These are phyloP conservation scores for Nomada flava DNA, from an alignment of 2,888 invertebrate genomes.

Conservation along the genomic window DNA sequence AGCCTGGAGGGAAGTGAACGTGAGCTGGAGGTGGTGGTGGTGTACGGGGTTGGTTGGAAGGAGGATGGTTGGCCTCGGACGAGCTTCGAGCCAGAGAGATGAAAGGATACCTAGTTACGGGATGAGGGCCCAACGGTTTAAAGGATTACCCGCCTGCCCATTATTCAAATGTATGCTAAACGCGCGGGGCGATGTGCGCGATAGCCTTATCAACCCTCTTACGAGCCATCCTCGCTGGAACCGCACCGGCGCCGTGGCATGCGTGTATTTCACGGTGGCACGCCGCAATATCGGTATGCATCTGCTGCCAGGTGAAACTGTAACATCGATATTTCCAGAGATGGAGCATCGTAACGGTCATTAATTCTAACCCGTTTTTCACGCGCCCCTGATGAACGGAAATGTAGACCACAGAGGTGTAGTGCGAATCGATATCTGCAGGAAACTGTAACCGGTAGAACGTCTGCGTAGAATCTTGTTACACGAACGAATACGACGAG, in stretches of 20 bases:
- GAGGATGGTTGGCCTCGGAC: conserved; percentile 69
- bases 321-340: conserved; percentile 47
- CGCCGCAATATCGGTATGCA: conserved; percentile 56
- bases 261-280: conserved; percentile 68
- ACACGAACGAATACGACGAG: background rate
- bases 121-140: conserved; percentile 83
- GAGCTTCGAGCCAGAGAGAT: conserved; percentile 80
- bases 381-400: background rate
- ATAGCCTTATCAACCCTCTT: conserved; percentile 83
- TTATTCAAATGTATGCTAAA: conserved; percentile 85
- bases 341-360: conserved; percentile 9
- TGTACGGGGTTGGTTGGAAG: conserved; percentile 40
- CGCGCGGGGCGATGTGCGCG: conserved; percentile 79
- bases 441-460: background rate
- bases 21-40: conserved; percentile 21
- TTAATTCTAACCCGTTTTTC: conserved; percentile 34
- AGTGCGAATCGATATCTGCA: conserved; percentile 18
- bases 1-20: conserved; percentile 55
- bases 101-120: conserved; percentile 84
- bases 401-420: background rate
- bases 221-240: conserved; percentile 66
- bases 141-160: conserved; percentile 84
- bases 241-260: conserved; percentile 47
- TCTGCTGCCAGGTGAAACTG: conserved; percentile 4
- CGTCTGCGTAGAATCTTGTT: background rate